Conservation (phyloP, 2,113 vertebrate species). For the Malurus elegans region DNA sequence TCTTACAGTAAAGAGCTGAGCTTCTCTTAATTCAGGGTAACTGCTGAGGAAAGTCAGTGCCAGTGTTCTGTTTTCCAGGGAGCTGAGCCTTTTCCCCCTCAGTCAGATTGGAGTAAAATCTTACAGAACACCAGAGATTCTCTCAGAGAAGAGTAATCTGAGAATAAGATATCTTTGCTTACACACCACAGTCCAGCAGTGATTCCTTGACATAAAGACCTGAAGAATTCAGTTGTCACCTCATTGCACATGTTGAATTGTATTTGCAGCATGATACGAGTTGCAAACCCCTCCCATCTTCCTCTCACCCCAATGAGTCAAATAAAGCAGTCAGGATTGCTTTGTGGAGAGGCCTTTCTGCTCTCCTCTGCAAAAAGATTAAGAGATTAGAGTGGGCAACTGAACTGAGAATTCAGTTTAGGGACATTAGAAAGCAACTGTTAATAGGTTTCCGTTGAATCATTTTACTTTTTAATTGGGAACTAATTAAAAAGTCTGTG, state of each 20-base stretch:
- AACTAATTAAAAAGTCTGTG: neutral
- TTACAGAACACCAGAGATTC: neutral
- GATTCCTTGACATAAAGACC: neutral
- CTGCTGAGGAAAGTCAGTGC: neutral
- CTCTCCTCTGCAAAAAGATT: constrained; percentile 7
- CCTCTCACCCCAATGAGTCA: neutral
- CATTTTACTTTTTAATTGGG: neutral
- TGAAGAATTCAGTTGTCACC: constrained; percentile 21
- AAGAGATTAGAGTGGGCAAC: neutral
- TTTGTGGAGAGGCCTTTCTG: neutral
- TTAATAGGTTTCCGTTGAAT: neutral
- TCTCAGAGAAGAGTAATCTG: neutral
- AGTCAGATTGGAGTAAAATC: neutral
- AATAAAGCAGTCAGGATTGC: neutral
- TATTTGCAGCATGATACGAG: neutral
- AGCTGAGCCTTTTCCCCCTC: neutral
- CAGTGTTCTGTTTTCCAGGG: neutral
- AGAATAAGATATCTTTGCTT: neutral
- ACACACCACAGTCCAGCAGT: neutral
- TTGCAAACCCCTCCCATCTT: neutral
- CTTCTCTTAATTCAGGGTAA: neutral
- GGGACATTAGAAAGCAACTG: neutral
- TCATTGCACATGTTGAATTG: constrained; percentile 22
- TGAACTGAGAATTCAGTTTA: neutral
- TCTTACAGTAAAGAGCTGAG: neutral